Evolutionary conservation across 2,113 vertebrate genomes (phyloP).

Genomic region (Lepidothrix coronata): DNA sequence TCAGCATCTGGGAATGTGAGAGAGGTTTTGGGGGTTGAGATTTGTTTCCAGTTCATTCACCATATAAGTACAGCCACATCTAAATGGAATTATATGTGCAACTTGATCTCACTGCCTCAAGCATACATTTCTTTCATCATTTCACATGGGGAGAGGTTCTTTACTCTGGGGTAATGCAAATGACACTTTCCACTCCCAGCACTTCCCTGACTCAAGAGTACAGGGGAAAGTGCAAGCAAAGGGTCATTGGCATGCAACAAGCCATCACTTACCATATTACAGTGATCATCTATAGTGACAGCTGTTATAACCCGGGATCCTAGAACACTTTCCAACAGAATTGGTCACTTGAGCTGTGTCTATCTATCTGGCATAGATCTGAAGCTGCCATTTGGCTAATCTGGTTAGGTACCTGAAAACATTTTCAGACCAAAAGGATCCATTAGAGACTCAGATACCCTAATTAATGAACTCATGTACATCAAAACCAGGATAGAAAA

Average conservation of each 20-base stretch:
- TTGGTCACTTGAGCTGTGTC: background rate
- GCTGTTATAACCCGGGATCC: background rate
- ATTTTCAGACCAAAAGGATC: background rate
- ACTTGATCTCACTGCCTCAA: constrained; percentile 10
- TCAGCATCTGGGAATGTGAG: constrained; percentile 6
- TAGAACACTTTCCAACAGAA: background rate
- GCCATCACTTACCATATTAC: background rate
- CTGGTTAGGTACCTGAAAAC: background rate
- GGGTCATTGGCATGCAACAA: background rate
- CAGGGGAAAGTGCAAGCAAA: background rate
- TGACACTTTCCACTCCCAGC: background rate
- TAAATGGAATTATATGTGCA: constrained; percentile 7
- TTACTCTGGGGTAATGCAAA: background rate
- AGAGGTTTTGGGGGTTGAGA: background rate
- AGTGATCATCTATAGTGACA: background rate
- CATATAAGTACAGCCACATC: constrained; percentile 1
- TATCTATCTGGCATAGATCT: background rate
- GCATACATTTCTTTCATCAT: background rate
- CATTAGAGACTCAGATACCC: background rate
- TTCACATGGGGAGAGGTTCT: background rate
- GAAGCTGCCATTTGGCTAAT: background rate
- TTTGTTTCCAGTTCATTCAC: background rate
- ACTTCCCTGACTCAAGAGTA: background rate
- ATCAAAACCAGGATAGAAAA: background rate
- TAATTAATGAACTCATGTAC: background rate